Conservation (phyloP, 2,113 vertebrate genomes). For the Monarcha castaneiventris region DNA sequence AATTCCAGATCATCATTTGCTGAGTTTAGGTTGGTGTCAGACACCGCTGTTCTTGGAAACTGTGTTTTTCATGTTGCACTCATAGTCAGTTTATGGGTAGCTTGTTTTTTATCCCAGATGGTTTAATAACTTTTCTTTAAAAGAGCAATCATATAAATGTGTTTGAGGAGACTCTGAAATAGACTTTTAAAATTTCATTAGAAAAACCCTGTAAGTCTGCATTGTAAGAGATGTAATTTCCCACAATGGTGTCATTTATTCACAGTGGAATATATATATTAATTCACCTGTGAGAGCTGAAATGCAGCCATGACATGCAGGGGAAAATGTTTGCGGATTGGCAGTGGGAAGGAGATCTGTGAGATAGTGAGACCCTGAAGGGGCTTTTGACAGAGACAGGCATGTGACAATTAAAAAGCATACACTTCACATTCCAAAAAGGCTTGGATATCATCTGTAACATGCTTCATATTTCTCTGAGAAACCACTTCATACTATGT, state of each 20-base stretch:
- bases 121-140: background rate
- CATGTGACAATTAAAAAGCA: background rate
- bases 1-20: background rate
- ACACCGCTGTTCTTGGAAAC: background rate
- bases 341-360: background rate
- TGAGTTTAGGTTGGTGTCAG: background rate
- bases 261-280: background rate
- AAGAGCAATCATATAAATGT: background rate
- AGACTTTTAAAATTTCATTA: background rate
- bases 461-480: background rate
- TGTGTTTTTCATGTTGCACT: background rate
- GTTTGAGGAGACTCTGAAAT: background rate
- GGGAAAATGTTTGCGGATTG: background rate
- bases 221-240: background rate
- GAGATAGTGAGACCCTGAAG: background rate
- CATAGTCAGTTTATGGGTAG: background rate
- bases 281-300: background rate
- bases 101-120: background rate
- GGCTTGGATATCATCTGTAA: background rate
- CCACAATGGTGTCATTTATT: background rate
- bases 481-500: background rate
- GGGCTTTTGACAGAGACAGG: background rate
- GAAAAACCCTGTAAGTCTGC: accelerated
- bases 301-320: background rate
- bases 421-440: background rate